A percentile compares a stretch with the other conserved stretches of the same genome.
Conservation (phyloP, 2,113 vertebrate genomes). For the Oreochromis niloticus region DNA sequence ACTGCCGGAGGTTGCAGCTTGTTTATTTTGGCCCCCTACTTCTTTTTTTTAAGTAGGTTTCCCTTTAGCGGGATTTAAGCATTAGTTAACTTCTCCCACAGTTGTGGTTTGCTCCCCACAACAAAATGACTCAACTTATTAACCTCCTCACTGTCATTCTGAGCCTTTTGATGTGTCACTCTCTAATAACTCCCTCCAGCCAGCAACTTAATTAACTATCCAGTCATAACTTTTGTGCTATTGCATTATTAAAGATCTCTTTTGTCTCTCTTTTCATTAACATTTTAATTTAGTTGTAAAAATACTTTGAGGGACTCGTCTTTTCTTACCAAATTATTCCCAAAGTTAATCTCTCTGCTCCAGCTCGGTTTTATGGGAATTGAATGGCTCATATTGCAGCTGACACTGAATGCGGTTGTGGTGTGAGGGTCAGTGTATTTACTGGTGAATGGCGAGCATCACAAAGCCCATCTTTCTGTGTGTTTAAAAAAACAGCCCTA, state of each 20-base stretch:
- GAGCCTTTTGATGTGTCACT: not conserved
- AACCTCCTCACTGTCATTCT: not conserved
- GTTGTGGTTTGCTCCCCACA: not conserved
- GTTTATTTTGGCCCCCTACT: not conserved
- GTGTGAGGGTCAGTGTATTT: not conserved
- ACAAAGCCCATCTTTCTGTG: not conserved
- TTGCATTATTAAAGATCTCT: not conserved
- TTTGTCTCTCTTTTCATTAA: not conserved
- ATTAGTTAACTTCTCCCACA: not conserved
- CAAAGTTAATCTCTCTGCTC: not conserved
- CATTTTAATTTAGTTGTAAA: not conserved
- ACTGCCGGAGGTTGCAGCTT: not conserved
- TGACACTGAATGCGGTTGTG: not conserved
- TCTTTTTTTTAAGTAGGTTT: not conserved
- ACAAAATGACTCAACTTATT: not conserved
- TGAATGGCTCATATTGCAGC: not conserved
- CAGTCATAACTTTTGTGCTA: not conserved
- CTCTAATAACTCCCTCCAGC: not conserved
- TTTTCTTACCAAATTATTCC: not conserved
- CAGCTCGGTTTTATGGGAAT: not conserved
- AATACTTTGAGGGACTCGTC: not conserved
- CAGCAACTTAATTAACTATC: not conserved
- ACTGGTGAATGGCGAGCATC: not conserved
- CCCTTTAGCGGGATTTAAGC: fast-evolving
- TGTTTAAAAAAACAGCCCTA: not conserved